Evolutionary conservation across 2,113 vertebrate species (phyloP), one percentile per base, ranked within the genome.

Genomic region (Anas platyrhynchos): DNA sequence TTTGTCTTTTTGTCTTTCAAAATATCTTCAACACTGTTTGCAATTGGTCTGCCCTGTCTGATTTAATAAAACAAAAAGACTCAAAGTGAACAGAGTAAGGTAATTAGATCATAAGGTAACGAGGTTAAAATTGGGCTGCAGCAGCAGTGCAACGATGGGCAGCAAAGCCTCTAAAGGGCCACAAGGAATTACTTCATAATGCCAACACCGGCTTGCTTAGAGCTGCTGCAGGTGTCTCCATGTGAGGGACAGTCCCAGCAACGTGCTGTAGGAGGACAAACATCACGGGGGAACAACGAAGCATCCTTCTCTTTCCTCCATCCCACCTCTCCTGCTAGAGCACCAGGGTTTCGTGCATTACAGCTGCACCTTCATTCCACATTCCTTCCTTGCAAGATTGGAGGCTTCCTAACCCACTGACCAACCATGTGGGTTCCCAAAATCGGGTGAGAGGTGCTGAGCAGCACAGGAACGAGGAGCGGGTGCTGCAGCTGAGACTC

Each of bases 181-280:
- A 32, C 14, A 36, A 26, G 0, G 0, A 65, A 27, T 17, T 6
- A n/a, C 27, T 8, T 43, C 27, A 31, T 0, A 21, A 41, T 3
- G 46, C 27, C 62, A 55, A 36, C 36, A 32, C 14, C 3, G 10
- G 17, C 22, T 65, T 27, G 50, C 76, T 82, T 13, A 54, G 22
- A 73, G 32, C 23, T 29, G 10, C 43, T 56, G 61, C 31, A 56
- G 38, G 8, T 3, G 23, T 20, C 50, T 43, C 41, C 3, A 0
- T 11, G 3, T 0, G 4, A 29, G 4, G 8, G 11, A 3, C 5
- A 17, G n/a, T 3, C 25, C 41, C 27, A 58, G 55, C 1, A 32
- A 63, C 3, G 38, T 0, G 0, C 14, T 43, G 9, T 2, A n/a
- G 20, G 8, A 41, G 3, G 34, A 31, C 16, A 12, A 41, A 36